Evolutionary conservation across 2,888 invertebrate species (phyloP).

Genomic region (Muschampia plurimacula): DNA sequence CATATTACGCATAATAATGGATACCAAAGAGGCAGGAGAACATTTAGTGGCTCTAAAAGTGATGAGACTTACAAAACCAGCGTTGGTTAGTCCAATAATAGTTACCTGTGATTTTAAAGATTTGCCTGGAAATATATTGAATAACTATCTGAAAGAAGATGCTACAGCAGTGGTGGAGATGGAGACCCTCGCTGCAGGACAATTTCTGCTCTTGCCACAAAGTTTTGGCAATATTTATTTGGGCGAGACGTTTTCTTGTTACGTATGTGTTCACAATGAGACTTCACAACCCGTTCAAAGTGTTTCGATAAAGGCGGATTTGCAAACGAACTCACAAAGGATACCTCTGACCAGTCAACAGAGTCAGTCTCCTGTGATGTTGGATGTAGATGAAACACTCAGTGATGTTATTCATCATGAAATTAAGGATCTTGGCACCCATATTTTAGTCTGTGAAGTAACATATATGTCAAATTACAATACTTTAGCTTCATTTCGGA

Average conservation of each 20-base stretch:
- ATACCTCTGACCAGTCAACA: conserved; percentile 92
- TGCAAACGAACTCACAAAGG: conserved; percentile 96
- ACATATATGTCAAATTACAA: conserved; percentile 92
- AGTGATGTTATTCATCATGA: conserved; percentile 99
- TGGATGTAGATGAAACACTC: conserved; percentile 93
- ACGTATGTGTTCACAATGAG: conserved; percentile 98
- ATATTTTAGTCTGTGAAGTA: conserved; percentile 98
- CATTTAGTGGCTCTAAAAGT: conserved; percentile 90
- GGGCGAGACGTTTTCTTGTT: conserved; percentile 99
- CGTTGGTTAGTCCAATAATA: conserved; percentile 92
- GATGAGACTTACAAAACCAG: conserved; percentile 97
- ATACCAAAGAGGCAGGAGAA: conserved; percentile 86
- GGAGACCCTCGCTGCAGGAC: conserved; percentile 94
- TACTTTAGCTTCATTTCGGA: conserved; percentile 94
- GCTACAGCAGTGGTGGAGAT: conserved; percentile 93
- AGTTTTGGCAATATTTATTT: conserved; percentile 99
- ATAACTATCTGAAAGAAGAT: conserved; percentile 92
- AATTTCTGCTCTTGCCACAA: conserved; percentile 96
- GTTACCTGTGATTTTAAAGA: conserved; percentile 94
- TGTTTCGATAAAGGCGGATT: conserved; percentile 95
- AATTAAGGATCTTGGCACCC: conserved; percentile 99
- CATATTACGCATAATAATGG: conserved; percentile 67
- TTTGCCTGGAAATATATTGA: conserved; percentile 92
- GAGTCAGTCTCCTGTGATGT: conserved; percentile 86
- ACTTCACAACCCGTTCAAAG: conserved; percentile 93